phyloP scores from a whole-genome alignment of 2,113 vertebrate species.

The Stigmatopora nigra region DNA sequence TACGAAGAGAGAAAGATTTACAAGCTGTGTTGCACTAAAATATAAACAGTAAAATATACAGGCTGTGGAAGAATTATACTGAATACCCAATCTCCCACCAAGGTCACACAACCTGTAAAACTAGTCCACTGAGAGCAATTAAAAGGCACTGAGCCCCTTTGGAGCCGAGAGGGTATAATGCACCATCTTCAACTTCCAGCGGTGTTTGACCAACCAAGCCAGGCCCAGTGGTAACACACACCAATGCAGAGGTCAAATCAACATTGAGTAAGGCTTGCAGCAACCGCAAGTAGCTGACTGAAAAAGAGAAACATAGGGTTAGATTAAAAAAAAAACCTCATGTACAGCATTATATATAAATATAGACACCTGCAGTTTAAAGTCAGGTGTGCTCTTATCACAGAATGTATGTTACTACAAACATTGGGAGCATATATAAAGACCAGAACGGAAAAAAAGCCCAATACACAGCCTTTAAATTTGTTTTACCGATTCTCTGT shows the following conservation, averaged over 20 bases:
- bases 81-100: not conserved
- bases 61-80: not conserved
- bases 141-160: constrained; percentile 68
- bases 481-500: no score
- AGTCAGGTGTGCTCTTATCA: no score
- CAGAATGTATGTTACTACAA: no score
- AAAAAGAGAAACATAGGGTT: constrained; percentile 9
- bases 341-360: no score
- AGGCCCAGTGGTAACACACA: constrained; percentile 55
- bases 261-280: constrained; percentile 75
- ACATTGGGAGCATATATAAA: no score
- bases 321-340: not conserved
- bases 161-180: constrained; percentile 72
- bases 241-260: constrained; percentile 74
- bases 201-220: constrained; percentile 37
- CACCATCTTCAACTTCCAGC: constrained; percentile 57
- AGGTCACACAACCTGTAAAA: constrained; percentile 72
- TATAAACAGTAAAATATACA: not conserved
- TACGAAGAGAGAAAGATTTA: not conserved
- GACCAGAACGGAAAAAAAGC: no score
- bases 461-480: no score
- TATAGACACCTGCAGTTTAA: no score
- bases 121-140: constrained; percentile 78
- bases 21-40: not conserved
- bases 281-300: constrained; percentile 79